These are phyloP conservation scores for Festucalex cinctus DNA, from an alignment of 2,113 vertebrate genomes.

Conservation along the genomic window DNA sequence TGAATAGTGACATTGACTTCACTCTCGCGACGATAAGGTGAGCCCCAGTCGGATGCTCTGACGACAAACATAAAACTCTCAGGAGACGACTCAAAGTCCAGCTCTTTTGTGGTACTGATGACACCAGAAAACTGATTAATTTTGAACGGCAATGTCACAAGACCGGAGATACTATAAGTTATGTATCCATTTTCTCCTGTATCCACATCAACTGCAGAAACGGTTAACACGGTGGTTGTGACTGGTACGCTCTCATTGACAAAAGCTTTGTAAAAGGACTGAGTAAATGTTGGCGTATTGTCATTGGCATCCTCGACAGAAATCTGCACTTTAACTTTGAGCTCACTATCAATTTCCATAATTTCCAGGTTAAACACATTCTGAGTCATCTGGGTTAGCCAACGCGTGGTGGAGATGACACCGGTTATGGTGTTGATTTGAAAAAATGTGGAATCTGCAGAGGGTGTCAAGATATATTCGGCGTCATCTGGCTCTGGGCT, in stretches of 20 bases:
- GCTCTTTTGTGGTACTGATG: conserved; percentile 83
- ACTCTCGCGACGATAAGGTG: conserved; percentile 91
- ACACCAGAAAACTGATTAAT: conserved; percentile 95
- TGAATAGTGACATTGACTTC: conserved; percentile 91
- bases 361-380: conserved; percentile 84
- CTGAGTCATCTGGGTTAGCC: conserved; percentile 80
- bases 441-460: conserved; percentile 81
- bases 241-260: conserved; percentile 88
- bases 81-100: conserved; percentile 92
- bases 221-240: conserved; percentile 78
- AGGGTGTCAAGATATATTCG: conserved; percentile 82
- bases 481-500: conserved; percentile 78
- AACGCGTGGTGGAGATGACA: conserved; percentile 81
- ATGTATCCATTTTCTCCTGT: conserved; percentile 96
- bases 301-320: conserved; percentile 88
- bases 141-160: conserved; percentile 83
- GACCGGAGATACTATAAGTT: conserved; percentile 90
- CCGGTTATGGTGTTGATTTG: conserved; percentile 86
- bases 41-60: conserved; percentile 97
- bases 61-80: conserved; percentile 89
- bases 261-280: conserved; percentile 80
- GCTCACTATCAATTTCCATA: conserved; percentile 71
- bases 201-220: conserved; percentile 87
- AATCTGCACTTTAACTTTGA: conserved; percentile 79
- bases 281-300: conserved; percentile 86